Evolutionary conservation across 1,140 invertebrate species (phyloP).

Genomic region (Elymnias hypermnestra): DNA sequence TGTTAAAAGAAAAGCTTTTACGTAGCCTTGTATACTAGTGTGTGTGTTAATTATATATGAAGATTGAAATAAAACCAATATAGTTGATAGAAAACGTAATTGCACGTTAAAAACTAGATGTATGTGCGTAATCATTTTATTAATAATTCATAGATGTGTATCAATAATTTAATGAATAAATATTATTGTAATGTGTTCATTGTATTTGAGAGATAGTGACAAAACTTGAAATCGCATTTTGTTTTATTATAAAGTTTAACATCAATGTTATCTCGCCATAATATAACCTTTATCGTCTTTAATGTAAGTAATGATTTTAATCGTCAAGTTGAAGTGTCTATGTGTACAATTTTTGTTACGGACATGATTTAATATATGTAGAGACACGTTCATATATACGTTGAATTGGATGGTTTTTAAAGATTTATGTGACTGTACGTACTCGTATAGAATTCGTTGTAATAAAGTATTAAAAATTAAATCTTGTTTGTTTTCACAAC

Average conservation of each 20-base stretch:
- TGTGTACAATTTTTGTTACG: conserved; percentile 12
- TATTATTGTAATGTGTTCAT: conserved; percentile 37
- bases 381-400: conserved; percentile 10
- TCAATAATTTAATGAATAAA: conserved; percentile 17
- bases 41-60: conserved; percentile 32
- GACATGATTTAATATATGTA: conserved; percentile 10
- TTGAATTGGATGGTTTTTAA: conserved; percentile 28
- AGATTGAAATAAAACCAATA: conserved; percentile 16
- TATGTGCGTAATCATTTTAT: conserved; percentile 35
- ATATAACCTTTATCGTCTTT: conserved; percentile 9
- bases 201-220: conserved; percentile 14
- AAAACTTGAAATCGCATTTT: not conserved
- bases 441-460: conserved; percentile 66
- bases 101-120: conserved; percentile 40
- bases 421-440: conserved; percentile 64
- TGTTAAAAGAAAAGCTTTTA: conserved; percentile 49
- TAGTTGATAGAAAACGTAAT: conserved; percentile 13
- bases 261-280: conserved; percentile 10
- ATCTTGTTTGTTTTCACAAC: too few relatives aligned
- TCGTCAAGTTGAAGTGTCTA: conserved; percentile 7
- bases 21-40: conserved; percentile 41
- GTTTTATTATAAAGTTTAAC: conserved; percentile 10
- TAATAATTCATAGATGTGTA: conserved; percentile 36
- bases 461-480: conserved; percentile 51
- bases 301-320: conserved; percentile 14